Evolutionary conservation across 2,113 vertebrate genomes (phyloP), one percentile per base, ranked within the genome.

Genomic region (Sakesphorus luctuosus): DNA sequence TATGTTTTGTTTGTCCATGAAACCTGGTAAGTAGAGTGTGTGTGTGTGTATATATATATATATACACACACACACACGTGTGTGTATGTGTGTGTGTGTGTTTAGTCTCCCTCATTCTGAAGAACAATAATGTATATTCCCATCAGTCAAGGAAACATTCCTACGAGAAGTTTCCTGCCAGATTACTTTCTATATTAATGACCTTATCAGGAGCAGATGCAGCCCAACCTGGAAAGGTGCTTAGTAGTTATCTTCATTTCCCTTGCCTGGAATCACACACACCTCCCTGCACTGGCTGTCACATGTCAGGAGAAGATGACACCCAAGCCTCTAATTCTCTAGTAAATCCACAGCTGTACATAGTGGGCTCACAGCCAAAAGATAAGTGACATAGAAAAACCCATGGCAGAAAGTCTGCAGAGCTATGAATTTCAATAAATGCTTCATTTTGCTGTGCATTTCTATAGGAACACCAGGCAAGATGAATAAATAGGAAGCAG

Each of bases 381-480:
- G 49, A 29, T 10, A 87, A 46, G 13, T 21, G 29, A 65, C 50
- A 29, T 1, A 1, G 65, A n/a, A 83, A 81, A 89, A 91, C 13
- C 12, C 0, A 0, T 23, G 11, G 44, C 38, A 67, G 25, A 74
- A 87, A 77, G 29, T 73, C 40, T 3, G 1, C 15, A 35, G 3
- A 29, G 21, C 63, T 93, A 53, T 43, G 53, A 25, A 74, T 84
- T 78, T 78, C 65, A 94, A 10, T 23, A 78, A 81, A 73, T 26
- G 38, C 38, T 84, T 90, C 71, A 71, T 43, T 84, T 36, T 3
- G 28, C 20, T 24, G 5, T 20, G 6, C 43, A 52, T 74, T 88
- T 86, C 79, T 74, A 26, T 29, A 68, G 44, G 78, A 96, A 88
- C 43, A 88, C 28, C 3, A 2, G 67, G 9, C 33, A 85, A 66